These are phyloP conservation scores for Drosophila fungiperda DNA, from an alignment of 2,888 invertebrate species.

Conservation along the genomic window DNA sequence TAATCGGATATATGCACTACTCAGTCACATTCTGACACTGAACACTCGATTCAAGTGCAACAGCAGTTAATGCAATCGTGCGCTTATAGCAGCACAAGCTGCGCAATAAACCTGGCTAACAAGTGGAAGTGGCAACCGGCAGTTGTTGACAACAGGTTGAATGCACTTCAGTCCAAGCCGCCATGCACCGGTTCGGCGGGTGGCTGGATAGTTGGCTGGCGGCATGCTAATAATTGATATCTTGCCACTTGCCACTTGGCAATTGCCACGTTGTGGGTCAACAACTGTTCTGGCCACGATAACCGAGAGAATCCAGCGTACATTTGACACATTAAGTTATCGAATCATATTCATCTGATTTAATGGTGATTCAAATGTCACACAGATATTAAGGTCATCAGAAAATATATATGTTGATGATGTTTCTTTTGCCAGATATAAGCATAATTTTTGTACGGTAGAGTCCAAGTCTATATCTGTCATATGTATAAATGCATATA, in stretches of 20 bases:
- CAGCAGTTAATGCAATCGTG: constrained; percentile 21
- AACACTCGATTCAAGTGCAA: constrained; percentile 25
- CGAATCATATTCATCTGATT: not conserved
- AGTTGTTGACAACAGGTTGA: constrained; percentile 51
- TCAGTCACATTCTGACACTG: constrained; percentile 11
- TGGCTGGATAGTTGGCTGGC: constrained; percentile 4
- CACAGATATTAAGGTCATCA: not conserved
- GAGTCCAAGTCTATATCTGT: not conserved
- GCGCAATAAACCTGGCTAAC: constrained; percentile 69
- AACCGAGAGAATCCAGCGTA: not conserved
- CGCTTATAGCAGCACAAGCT: constrained; percentile 45
- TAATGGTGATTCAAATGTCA: not conserved
- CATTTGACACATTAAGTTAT: not conserved
- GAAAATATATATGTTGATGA: not conserved
- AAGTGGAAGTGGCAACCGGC: constrained; percentile 53
- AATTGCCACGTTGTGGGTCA: constrained; percentile 33
- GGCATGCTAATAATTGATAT: not conserved
- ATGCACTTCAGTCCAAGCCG: constrained; percentile 37
- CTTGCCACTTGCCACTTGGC: constrained; percentile 4
- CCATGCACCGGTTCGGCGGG: constrained; percentile 33
- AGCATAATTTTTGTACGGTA: not conserved
- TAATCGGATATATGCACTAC: constrained; percentile 12
- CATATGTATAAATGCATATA: not conserved
- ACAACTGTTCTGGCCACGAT: constrained; percentile 5
- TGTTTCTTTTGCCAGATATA: not conserved